Conservation (phyloP, 92 coral and sea anemone species). For the Isaurus tuberculatus region DNA sequence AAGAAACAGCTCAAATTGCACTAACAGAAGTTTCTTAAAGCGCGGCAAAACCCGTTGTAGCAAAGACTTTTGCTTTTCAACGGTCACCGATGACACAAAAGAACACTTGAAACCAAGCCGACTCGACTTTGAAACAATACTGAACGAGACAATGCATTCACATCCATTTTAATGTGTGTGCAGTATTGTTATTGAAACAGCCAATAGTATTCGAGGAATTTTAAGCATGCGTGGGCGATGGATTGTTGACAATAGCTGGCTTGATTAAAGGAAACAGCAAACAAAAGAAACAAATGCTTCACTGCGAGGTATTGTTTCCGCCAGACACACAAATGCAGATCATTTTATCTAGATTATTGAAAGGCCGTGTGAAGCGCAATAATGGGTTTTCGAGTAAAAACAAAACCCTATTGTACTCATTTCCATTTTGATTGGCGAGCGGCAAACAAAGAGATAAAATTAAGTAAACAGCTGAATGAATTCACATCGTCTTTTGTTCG, state of each 20-base stretch:
- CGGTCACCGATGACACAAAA: constrained; percentile 69
- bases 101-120: constrained; percentile 57
- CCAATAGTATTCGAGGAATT: constrained; percentile 92
- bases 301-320: constrained; percentile 54
- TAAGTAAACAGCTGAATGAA: constrained; percentile 37
- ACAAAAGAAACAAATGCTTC: constrained; percentile 72
- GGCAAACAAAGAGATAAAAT: constrained; percentile 61
- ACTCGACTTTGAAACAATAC: constrained; percentile 74
- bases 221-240: constrained; percentile 73
- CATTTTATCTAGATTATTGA: constrained; percentile 76
- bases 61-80: constrained; percentile 20
- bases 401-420: constrained; percentile 82
- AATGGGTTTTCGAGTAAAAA: constrained; percentile 69
- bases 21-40: background rate
- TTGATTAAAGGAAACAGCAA: constrained; percentile 83
- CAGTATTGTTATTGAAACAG: constrained; percentile 69
- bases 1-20: constrained; percentile 19
- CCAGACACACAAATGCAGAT: constrained; percentile 80
- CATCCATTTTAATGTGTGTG: constrained; percentile 66
- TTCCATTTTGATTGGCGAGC: constrained; percentile 68
- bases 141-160: constrained; percentile 73
- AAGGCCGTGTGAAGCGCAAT: constrained; percentile 63
- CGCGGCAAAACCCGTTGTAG: constrained; percentile 15
- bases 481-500: constrained; percentile 50
- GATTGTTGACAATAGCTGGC: constrained; percentile 45